phyloP scores from a whole-genome alignment of 2,113 vertebrate species.

The Phrynocephalus versicolor region DNA sequence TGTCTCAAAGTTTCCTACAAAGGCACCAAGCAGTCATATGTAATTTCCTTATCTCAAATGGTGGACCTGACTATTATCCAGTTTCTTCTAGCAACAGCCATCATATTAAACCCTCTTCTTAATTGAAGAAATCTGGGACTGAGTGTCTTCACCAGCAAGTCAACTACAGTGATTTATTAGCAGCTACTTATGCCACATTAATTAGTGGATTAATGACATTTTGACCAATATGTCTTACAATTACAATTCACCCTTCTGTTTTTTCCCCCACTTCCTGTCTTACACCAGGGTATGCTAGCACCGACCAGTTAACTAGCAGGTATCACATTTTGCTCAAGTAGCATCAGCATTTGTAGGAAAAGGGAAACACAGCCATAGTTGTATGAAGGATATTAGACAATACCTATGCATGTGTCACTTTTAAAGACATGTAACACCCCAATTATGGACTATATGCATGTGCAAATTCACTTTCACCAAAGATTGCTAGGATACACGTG shows the following conservation, averaged over 20 bases:
- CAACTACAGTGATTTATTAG: neutral
- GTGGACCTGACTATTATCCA: too few relatives aligned
- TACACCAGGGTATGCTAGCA: neutral
- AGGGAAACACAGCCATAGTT: neutral
- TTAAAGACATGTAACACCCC: neutral
- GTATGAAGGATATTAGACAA: neutral
- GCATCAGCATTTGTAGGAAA: neutral
- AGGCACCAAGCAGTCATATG: neutral
- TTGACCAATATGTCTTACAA: neutral
- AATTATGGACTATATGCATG: too few relatives aligned
- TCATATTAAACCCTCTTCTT: neutral
- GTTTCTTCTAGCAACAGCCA: neutral
- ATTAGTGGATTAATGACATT: neutral
- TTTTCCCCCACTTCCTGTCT: neutral
- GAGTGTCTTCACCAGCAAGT: neutral
- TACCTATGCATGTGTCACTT: neutral
- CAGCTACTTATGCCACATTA: neutral
- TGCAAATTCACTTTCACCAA: neutral
- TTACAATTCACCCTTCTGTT: neutral
- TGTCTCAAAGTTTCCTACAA: constrained; percentile 93
- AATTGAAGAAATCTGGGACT: neutral
- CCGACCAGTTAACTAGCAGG: neutral
- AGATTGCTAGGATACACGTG: neutral
- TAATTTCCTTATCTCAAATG: neutral
- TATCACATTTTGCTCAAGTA: too few relatives aligned